Evolutionary conservation across 2,797 vertebrate species (phyloP).

Genomic region (Periparus ater): DNA sequence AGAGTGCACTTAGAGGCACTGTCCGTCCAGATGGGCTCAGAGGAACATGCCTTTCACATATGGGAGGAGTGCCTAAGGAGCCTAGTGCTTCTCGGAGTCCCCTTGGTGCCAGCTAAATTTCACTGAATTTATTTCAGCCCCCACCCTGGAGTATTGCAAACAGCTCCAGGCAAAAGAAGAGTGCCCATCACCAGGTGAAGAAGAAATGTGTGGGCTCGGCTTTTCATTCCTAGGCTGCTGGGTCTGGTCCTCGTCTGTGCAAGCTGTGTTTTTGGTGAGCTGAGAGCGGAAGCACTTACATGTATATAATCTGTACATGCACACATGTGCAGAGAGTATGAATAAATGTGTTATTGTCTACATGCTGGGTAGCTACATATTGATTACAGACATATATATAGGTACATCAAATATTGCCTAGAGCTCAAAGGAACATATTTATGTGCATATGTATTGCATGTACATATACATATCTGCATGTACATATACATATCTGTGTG

Average conservation of each 20-base stretch:
- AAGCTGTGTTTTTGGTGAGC: background rate
- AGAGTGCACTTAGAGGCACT: background rate
- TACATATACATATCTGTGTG: background rate
- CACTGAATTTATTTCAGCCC: background rate
- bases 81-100: rapidly evolving
- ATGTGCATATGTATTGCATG: background rate
- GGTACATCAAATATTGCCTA: background rate
- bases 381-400: background rate
- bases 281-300: slow-evolving; percentile 73
- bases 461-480: background rate
- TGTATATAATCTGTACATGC: slow-evolving; percentile 37
- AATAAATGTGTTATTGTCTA: background rate
- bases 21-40: background rate
- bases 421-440: slow-evolving; percentile 23
- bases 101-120: background rate
- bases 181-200: background rate
- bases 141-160: background rate
- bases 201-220: background rate
- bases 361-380: background rate
- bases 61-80: background rate
- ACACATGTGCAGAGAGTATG: background rate
- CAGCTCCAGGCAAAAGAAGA: background rate
- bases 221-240: background rate
- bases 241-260: background rate
- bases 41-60: background rate